phyloP scores from a whole-genome alignment of 2,113 vertebrate species.

The Coreoperca whiteheadi region DNA sequence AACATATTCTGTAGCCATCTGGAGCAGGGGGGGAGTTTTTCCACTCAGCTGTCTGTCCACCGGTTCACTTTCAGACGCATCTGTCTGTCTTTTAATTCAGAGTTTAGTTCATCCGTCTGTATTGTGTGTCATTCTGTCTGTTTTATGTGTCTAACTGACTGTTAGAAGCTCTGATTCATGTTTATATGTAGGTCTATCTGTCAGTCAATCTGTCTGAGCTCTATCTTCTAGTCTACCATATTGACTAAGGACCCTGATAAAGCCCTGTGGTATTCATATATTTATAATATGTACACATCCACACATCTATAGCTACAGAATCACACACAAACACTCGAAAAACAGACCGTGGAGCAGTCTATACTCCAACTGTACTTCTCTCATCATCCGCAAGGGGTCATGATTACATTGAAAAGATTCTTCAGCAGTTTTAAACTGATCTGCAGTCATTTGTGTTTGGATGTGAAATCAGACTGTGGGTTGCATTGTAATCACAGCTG shows the following conservation, averaged over 20 bases:
- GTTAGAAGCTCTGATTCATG: constrained; percentile 13
- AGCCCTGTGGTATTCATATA: constrained; percentile 26
- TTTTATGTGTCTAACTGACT: neutral
- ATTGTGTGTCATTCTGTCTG: neutral
- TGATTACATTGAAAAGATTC: constrained; percentile 16
- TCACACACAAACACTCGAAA: neutral
- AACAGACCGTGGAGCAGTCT: neutral
- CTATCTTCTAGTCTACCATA: constrained; percentile 38
- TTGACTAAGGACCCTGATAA: constrained; percentile 35
- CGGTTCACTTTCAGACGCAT: constrained; percentile 18
- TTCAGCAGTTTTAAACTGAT: neutral
- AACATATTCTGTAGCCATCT: constrained; percentile 77
- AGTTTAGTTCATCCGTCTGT: constrained; percentile 18
- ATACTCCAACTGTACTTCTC: constrained; percentile 31
- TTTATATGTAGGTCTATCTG: neutral
- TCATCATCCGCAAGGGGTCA: constrained; percentile 68
- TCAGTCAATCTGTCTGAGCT: constrained; percentile 16
- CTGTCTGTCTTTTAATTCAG: constrained; percentile 10
- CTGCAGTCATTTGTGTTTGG: neutral
- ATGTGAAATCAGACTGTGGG: neutral
- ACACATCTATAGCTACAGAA: neutral
- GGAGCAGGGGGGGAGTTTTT: constrained; percentile 65
- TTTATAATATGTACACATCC: constrained; percentile 8
- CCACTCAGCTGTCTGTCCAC: constrained; percentile 24
- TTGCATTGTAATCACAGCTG: neutral